Evolutionary conservation across 2,797 vertebrate species (phyloP), one percentile per base, ranked within the genome.

Genomic region (Rachycentron canadum): DNA sequence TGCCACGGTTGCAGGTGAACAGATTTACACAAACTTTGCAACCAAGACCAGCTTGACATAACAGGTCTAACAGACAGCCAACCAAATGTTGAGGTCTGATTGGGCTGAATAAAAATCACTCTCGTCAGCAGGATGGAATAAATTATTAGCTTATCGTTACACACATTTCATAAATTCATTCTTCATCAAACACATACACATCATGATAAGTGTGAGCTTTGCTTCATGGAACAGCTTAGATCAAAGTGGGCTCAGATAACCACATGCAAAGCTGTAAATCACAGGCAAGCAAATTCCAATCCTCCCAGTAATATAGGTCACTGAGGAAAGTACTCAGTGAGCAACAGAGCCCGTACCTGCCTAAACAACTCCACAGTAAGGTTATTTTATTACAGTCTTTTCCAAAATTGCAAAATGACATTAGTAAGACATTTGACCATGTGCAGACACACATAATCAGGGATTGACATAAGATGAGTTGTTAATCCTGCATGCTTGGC

Each of bases 11-110:
- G 30, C 59, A 88, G 65, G 70, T 91, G 68, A 86, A 57, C 81
- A 70, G 66, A 5, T 85, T 79, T 71, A 76, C 56, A 14, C 82
- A 87, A 78, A 69, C 81, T 63, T 84, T 84, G 88, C 82, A 84
- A 86, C 77, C 72, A 53, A 69, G 30, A 17, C 28, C 55, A 80
- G 50, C 70, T 76, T 72, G 67, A 72, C 73, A 55, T 81, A 76
- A 71, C 32, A 38, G 47, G 34, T 63, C 38, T 19, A 70, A 50
- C 23, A 45, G 23, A 63, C 32, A 58, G 50, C 43, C 49, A 60
- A 57, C 26, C 25, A 70, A 57, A 60, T 43, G 41, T 68, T 76
- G 17, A 40, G 28, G 19, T 43, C 78, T 58, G 36, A 70, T 38
- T 73, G 12, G 47, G 58, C 60, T 75, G 34, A 71, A 61, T 73